These are phyloP conservation scores for Hermaeophaga mercurialis DNA, from an alignment of 2,888 invertebrate species.

Conservation along the genomic window DNA sequence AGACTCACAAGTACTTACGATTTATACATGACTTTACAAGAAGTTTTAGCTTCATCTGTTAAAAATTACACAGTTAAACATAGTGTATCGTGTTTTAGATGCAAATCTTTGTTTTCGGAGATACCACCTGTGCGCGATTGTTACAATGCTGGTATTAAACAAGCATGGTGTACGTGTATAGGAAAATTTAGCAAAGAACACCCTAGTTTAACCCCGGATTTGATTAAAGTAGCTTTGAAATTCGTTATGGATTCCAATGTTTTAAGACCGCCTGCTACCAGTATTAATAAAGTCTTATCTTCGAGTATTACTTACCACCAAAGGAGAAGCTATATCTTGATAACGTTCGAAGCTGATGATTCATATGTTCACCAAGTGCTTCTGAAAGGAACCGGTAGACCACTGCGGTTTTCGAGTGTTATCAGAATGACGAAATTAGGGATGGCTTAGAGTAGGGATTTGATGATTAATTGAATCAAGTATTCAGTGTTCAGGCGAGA, in stretches of 20 bases:
- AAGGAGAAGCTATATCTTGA: constrained; percentile 20
- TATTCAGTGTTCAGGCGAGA: no score
- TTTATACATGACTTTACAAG: constrained; percentile 72
- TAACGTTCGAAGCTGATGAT: constrained; percentile 22
- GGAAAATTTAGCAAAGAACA: constrained; percentile 29
- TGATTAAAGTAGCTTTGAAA: constrained; percentile 10
- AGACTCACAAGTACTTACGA: constrained; percentile 78
- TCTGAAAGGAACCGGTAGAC: constrained; percentile 12
- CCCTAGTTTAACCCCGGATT: constrained; percentile 5
- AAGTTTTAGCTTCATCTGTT: constrained; percentile 64
- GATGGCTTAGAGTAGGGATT: no score
- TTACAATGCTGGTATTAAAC: constrained; percentile 61
- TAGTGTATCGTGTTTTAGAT: constrained; percentile 68
- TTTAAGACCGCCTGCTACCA: not conserved
- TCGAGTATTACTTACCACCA: constrained; percentile 20
- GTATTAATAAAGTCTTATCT: constrained; percentile 16
- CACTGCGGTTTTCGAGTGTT: constrained; percentile 18
- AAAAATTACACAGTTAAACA: constrained; percentile 43
- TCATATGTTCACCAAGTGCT: constrained; percentile 21
- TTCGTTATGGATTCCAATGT: constrained; percentile 13
- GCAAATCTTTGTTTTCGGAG: constrained; percentile 67
- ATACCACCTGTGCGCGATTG: constrained; percentile 68
- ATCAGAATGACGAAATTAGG: constrained; percentile 12
- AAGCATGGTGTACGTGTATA: constrained; percentile 33
- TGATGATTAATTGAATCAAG: no score